Evolutionary conservation across 2,113 vertebrate genomes (phyloP), one percentile per base, ranked within the genome.

Genomic region (Taxidea taxus): DNA sequence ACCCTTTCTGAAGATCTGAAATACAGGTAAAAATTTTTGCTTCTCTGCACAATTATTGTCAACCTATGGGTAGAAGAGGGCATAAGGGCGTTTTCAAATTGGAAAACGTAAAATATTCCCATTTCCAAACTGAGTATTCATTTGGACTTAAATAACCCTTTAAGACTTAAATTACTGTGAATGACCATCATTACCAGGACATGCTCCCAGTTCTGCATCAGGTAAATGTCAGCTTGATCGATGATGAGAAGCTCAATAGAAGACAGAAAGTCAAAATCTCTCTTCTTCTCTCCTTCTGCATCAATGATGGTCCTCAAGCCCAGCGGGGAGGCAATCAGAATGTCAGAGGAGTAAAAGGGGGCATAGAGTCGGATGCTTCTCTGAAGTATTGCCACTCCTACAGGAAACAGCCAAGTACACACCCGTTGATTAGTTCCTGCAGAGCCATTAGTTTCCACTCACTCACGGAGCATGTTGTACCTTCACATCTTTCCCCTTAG

Each of bases 131-230:
- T 56, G 27, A 88, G 6, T 72, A 91, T 70, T 74, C 37, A 95
- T 29, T 14, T 70, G 47, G 68, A 66, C 47, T 80, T 95, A 25
- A 42, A 31, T 29, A 80, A 54, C 29, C 49, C 37, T 44, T 66
- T 11, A 44, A 47, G 56, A 88, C 60, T 84, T 44, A 60, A 83
- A 37, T 62, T 34, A 60, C 21, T 8, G 62, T 29, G 66, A 81
- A 83, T 39, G 54, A 42, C 10, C 42, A 91, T 92, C 87, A 98
- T 96, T 98, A 99, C 99, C 99, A 99, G 97, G 68, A 99, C 97
- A 0, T 99, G 99, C 74, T 99, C 99, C 99, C 99, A 99, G 92
- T 99, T 99, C 98, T 99, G 99, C 99, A 99, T 99, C 96, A 99
- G 99, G 96, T 99, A 99, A 81, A 99, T 98, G n/a, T 99, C 99